These are phyloP conservation scores for Philaethria dido DNA, from an alignment of 2,888 invertebrate genomes.

Conservation along the genomic window DNA sequence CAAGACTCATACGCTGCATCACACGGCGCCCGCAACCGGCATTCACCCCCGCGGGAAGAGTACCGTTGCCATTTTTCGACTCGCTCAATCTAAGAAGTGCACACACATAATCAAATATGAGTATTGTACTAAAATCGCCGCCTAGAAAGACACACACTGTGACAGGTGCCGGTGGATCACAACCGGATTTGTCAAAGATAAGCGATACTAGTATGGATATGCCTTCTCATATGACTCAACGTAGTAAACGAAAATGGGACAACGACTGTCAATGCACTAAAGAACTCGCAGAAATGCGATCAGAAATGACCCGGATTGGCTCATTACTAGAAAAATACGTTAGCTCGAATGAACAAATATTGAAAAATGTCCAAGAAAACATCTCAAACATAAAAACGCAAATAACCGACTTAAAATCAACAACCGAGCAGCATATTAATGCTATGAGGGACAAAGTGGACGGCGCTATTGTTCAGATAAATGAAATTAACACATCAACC, in stretches of 20 bases:
- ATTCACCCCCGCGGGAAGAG: too few species aligned
- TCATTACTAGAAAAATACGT: constrained; percentile 33
- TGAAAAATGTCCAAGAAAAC: constrained; percentile 36
- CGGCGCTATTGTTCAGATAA: constrained; percentile 23
- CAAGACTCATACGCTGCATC: too few species aligned
- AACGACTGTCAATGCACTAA: constrained; percentile 26
- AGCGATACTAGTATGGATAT: constrained; percentile 30
- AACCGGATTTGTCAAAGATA: constrained; percentile 34
- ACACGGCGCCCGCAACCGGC: too few species aligned
- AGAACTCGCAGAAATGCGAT: constrained; percentile 23
- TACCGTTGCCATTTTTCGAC: too few species aligned
- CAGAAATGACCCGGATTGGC: constrained; percentile 33
- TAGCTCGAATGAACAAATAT: constrained; percentile 34
- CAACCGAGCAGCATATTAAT: constrained; percentile 31
- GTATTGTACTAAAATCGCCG: too few species aligned
- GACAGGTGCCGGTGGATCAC: constrained; percentile 23
- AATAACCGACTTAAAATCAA: constrained; percentile 36
- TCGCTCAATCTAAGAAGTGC: too few species aligned
- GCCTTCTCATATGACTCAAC: too few species aligned
- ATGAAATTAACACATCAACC: constrained; percentile 33
- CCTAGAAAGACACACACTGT: background rate
- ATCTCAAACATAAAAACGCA: constrained; percentile 39
- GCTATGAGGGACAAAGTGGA: constrained; percentile 30
- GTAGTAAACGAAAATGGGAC: constrained; percentile 21
- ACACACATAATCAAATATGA: too few species aligned